Evolutionary conservation across 2,113 vertebrate species (phyloP), one percentile per base, ranked within the genome.

Genomic region (Lepus americanus): DNA sequence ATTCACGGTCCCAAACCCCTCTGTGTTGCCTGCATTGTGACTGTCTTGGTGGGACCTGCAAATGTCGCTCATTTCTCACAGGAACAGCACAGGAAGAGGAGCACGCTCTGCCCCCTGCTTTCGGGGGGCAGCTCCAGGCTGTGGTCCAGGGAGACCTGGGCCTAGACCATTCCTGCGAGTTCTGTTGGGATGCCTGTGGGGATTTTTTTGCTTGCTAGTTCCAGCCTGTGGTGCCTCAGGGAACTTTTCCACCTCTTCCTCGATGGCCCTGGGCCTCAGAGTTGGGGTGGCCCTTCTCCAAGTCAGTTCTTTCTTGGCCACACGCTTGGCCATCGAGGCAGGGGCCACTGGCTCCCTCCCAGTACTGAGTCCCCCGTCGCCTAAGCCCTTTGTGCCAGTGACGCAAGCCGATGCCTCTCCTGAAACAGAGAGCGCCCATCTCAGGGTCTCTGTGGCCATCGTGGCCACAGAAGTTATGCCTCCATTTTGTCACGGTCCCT

Each of bases 131-230:
- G 23, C 31, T 82, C 53, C n/a, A 17, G 25, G 17, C n/a, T 0
- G 0, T 1, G 19, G 39, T 20, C n/a, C 3, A 1, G 67, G 63
- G 63, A 22, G 44, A 13, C 16, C 7, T 0, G 14, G 9, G 0
- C 44, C 44, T 44, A 7, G 23, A 27, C 12, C 29, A 13, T 8
- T 59, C 33, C 13, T 19, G 8, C 16, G 29, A 13, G 44, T 14
- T 70, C 61, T n/a, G 49, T 1, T 5, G 23, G 25, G 9, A 1
- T 23, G 23, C 10, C 17, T 14, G n/a, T 4, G 9, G 16, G 8
- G 4, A 6, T 3, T 59, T n/a, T 55, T 9, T 19, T 33, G 20
- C 22, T 27, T 39, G 1, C 29, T 22, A 13, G 36, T 9, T 9
- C 9, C 7, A 49, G 20, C 51, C 36, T 51, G 39, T 4, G n/a